Evolutionary conservation across 2,113 vertebrate species (phyloP).

Genomic region (Hiodon tergisus): DNA sequence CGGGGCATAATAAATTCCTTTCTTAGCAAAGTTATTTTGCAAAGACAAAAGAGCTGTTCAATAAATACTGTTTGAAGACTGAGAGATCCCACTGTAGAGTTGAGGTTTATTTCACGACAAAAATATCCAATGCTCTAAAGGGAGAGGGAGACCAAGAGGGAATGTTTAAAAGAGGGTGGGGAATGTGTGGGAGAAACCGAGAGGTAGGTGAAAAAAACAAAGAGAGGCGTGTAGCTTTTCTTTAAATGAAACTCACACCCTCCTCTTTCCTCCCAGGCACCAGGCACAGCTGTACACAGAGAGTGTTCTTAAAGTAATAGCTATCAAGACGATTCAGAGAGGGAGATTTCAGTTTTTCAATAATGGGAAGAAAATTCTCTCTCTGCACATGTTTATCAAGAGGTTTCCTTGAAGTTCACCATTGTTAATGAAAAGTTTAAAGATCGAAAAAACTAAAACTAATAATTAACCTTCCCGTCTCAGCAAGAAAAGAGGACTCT

Average conservation of each 20-base stretch:
- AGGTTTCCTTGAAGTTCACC: too few relatives aligned
- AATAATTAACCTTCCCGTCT: too few relatives aligned
- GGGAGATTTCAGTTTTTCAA: background rate
- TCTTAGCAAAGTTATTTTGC: too few relatives aligned
- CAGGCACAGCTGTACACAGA: too few relatives aligned
- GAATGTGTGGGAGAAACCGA: background rate
- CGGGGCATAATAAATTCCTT: too few relatives aligned
- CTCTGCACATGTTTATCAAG: background rate
- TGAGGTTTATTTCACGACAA: background rate
- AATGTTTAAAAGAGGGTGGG: background rate
- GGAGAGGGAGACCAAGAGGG: background rate
- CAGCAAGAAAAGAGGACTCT: too few relatives aligned
- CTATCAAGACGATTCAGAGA: background rate
- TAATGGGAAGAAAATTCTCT: background rate
- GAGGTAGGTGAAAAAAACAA: background rate
- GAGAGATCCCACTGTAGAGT: too few relatives aligned
- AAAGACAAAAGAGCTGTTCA: too few relatives aligned
- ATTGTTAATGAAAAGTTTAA: too few relatives aligned
- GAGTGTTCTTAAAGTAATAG: background rate
- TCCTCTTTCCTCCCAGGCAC: slow-evolving; percentile 25
- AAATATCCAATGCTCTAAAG: background rate
- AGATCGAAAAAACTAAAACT: too few relatives aligned
- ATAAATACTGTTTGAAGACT: too few relatives aligned
- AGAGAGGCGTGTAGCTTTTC: background rate
- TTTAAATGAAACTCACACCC: slow-evolving; percentile 12